Conservation (phyloP, 2,113 vertebrate species). For the western clawed frog (Xenopus tropicalis) region UCB_Xtro_10.0 CM004450.2:144107001-144107500, state of each 20-base stretch:
- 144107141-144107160: conserved; percentile 88
- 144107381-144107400: too few relatives aligned
- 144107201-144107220: conserved; percentile 78
- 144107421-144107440: too few relatives aligned
- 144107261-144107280: background rate
- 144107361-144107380: too few relatives aligned
- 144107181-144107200: conserved; percentile 86
- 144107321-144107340: background rate
- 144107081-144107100: conserved; percentile 68
- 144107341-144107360: background rate
- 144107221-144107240: background rate
- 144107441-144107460: too few relatives aligned
- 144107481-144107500: too few relatives aligned
- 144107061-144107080: conserved; percentile 39
- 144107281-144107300: too few relatives aligned
- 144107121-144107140: conserved; percentile 86
- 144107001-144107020: too few relatives aligned
- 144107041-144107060: too few relatives aligned
- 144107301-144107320: background rate
- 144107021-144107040: too few relatives aligned
- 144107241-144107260: too few relatives aligned
- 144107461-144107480: too few relatives aligned
- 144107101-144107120: conserved; percentile 83
- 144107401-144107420: too few relatives aligned
- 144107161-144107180: conserved; percentile 85